Evolutionary conservation across 2,888 invertebrate genomes (phyloP), one percentile per base, ranked within the genome.

Genomic region (Spisula subtruncata): DNA sequence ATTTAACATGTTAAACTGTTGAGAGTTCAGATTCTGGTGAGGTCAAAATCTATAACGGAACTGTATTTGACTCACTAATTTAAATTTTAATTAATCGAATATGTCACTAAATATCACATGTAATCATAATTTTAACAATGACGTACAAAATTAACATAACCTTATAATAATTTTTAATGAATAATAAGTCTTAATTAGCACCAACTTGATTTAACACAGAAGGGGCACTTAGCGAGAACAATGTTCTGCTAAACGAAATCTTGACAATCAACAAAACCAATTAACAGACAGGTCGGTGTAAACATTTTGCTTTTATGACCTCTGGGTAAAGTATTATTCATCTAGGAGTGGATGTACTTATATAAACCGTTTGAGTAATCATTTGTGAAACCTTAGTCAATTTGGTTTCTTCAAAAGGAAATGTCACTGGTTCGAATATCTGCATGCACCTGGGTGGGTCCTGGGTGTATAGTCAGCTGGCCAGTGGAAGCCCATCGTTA

Each of bases 21-120:
- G n/a, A 14, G 14, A 14, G 54, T 20, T n/a, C 54, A 25, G 25
- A n/a, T 41, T n/a, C 25, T 80, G 32, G 85, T 20, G 56, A 85
- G 86, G 60, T 86, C 81, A 81, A 86, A 86, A 86, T 81, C 60
- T 81, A 48, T 86, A 81, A 86, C 86, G 86, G 29, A 48, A 20
- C 12, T 84, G 71, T 35, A 46, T 29, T 86, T 84, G 84, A 84
- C 18, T 60, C 56, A 82, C 32, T n/a, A 25, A 12, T 32, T 29
- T 29, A 10, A 54, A 82, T 54, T 56, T 51, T 48, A 32, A 29
- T 81, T 48, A 81, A 81, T 81, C 81, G 81, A 81, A 35, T 48
- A 14, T 56, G 1, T 60, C n/a, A 25, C 12, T 0, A 25, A 25
- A 25, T 6, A 66, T 25, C 25, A 51, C 1, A 16, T 51, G 5